Conservation (phyloP, 2,797 vertebrate genomes). For the Hippocampus kuda region DNA sequence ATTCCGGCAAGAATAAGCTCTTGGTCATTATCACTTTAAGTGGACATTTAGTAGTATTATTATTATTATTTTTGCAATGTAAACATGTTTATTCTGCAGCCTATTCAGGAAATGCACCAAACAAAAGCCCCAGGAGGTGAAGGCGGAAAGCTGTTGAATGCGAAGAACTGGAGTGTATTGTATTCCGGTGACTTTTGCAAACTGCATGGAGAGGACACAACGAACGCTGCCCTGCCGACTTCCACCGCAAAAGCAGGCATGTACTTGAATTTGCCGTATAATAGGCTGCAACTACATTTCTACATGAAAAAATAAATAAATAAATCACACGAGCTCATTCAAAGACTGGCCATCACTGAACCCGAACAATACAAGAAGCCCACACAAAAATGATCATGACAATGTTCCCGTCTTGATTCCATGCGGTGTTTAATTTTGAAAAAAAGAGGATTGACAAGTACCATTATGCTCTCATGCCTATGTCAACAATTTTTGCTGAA, state of each 20-base stretch:
- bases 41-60: neutral
- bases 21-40: slow-evolving; percentile 4
- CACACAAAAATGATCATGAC: slow-evolving; percentile 32
- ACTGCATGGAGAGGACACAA: slow-evolving; percentile 31
- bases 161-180: slow-evolving; percentile 33
- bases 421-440: neutral
- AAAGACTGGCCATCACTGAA: slow-evolving; percentile 33
- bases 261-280: slow-evolving; percentile 43
- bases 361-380: slow-evolving; percentile 45
- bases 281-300: slow-evolving; percentile 54
- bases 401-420: slow-evolving; percentile 27
- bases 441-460: neutral
- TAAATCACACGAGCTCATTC: slow-evolving; percentile 39
- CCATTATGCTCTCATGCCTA: no score
- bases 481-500: no score
- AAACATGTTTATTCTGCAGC: slow-evolving; percentile 11
- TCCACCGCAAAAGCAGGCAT: slow-evolving; percentile 49
- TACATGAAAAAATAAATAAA: slow-evolving; percentile 19
- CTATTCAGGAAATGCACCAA: slow-evolving; percentile 7
- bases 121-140: slow-evolving; percentile 1
- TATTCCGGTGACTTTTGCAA: slow-evolving; percentile 36
- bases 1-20: slow-evolving; percentile 8
- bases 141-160: slow-evolving; percentile 17
- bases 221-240: slow-evolving; percentile 42
- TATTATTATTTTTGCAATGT: neutral